A percentile compares a stretch with the other conserved stretches of the same genome.
phyloP scores from a whole-genome alignment of 2,888 invertebrate genomes.

The Ophioninae sp. region DNA sequence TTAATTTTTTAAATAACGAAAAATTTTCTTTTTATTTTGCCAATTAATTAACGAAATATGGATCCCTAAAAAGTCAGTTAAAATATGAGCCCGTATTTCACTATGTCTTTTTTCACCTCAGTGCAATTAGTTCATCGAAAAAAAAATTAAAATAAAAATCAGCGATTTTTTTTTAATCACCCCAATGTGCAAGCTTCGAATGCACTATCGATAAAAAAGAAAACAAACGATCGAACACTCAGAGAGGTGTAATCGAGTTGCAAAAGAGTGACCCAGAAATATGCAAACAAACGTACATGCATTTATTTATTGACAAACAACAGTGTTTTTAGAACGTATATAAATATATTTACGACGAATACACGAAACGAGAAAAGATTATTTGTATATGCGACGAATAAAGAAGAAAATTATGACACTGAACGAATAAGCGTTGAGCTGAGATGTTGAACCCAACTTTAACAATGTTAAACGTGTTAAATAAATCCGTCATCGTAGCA shows the following conservation, averaged over 20 bases:
- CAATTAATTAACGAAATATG: no score
- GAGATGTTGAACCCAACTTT: conserved; percentile 45
- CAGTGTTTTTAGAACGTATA: conserved; percentile 60
- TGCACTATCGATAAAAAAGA: conserved; percentile 8
- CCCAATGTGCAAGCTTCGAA: background rate
- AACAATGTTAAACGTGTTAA: conserved; percentile 48
- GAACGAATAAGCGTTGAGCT: conserved; percentile 3
- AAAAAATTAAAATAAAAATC: no score
- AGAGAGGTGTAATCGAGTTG: conserved; percentile 30
- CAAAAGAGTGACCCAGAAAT: conserved; percentile 54
- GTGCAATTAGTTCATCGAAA: no score
- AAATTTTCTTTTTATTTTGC: no score
- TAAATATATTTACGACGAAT: conserved; percentile 59
- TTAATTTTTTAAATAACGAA: no score
- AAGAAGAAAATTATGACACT: conserved; percentile 11
- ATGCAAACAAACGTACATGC: conserved; percentile 47
- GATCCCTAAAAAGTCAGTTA: no score
- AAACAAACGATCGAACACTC: conserved; percentile 1
- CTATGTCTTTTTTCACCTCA: no score
- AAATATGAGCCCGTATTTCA: no score
- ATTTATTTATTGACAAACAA: conserved; percentile 60
- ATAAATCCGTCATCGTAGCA: conserved; percentile 42
- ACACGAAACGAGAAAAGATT: conserved; percentile 17
- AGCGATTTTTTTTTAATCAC: no score
- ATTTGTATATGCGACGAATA: conserved; percentile 23